Base-by-base conservation (phyloP, 2,113 vertebrate genomes). In the Recurvirostra avosetta region DNA sequence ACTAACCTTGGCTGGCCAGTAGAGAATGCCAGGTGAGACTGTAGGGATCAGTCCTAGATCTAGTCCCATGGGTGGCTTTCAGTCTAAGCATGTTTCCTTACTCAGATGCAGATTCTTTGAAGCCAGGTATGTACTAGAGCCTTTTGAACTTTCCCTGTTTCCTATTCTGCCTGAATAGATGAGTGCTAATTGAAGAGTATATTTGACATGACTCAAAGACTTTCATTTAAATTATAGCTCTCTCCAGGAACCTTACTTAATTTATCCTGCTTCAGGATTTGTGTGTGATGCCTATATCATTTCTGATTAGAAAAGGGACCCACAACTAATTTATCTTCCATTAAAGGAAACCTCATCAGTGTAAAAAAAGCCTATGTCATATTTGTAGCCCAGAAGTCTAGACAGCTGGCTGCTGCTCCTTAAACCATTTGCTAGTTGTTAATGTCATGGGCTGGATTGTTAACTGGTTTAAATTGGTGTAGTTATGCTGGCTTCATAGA, bases 301-400 rank as follows among this genome's bases (percentile, higher is more conserved):
- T 94, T 80, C 91, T 88, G 77, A 59, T 53, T 26, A 80, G 59
- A 74, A 80, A 32, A 67, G 41, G 8, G 23, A 88, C 16, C 55
- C 62, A 76, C 71, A 82, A 65, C 29, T 89, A 32, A 91, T 92
- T 78, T 70, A 41, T 79, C 84, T 90, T 79, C 84, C n/a, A 58
- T 94, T 90, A 92, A 95, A 32, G 70, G 41, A 89, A 87, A 85
- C n/a, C 38, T 94, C 80, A 73, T 82, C 62, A 62, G 18, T 70
- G 45, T 79, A 62, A 91, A 81, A 94, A 85, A 93, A 85, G 5
- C 8, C 41, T 27, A 50, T 62, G 66, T 72, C 73, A 25, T 71
- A 52, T 61, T 45, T 89, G 91, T 79, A 91, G 94, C 41, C 86
- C 55, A 53, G 62, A 84, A 94, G 92, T 92, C 91, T 94, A 76